These are phyloP conservation scores for Notospermus geniculatus DNA, from an alignment of 1,140 invertebrate species.

Conservation along the genomic window DNA sequence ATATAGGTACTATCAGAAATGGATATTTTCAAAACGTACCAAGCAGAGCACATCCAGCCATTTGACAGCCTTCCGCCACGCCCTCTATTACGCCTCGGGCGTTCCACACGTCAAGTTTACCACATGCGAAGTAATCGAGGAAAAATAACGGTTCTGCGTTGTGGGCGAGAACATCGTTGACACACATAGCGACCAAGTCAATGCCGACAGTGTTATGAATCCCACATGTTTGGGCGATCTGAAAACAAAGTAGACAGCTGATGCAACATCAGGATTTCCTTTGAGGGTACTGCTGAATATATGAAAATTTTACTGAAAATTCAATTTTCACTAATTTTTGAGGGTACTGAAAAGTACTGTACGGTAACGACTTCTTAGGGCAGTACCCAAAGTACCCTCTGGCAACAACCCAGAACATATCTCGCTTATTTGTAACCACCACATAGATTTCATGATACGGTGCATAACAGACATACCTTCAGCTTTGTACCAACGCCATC, in stretches of 20 bases:
- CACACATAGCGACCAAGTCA: conserved; percentile 97
- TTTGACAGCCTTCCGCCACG: conserved; percentile 80
- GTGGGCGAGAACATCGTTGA: conserved; percentile 92
- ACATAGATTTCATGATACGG: too few species aligned
- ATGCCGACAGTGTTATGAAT: conserved; percentile 85
- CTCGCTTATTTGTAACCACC: too few species aligned
- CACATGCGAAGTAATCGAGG: conserved; percentile 94
- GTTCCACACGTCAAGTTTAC: conserved; percentile 73
- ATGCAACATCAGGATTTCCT: too few species aligned
- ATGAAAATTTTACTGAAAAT: too few species aligned
- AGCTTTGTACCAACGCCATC: conserved; percentile 97
- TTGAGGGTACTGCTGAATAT: too few species aligned
- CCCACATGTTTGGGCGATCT: conserved; percentile 78
- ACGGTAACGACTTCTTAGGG: too few species aligned
- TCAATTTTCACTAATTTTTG: too few species aligned
- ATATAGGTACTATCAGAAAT: too few species aligned
- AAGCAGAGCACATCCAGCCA: conserved; percentile 83
- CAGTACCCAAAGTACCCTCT: too few species aligned
- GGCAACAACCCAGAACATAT: too few species aligned
- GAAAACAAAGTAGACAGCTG: conserved; percentile 19
- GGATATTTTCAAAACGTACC: conserved; percentile 60
- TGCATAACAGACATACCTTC: conserved; percentile 64
- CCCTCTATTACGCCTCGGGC: conserved; percentile 79
- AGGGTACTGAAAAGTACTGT: too few species aligned
- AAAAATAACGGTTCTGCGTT: conserved; percentile 95